Conservation (phyloP, 2,797 vertebrate genomes). For the Peromyscus eremicus region DNA sequence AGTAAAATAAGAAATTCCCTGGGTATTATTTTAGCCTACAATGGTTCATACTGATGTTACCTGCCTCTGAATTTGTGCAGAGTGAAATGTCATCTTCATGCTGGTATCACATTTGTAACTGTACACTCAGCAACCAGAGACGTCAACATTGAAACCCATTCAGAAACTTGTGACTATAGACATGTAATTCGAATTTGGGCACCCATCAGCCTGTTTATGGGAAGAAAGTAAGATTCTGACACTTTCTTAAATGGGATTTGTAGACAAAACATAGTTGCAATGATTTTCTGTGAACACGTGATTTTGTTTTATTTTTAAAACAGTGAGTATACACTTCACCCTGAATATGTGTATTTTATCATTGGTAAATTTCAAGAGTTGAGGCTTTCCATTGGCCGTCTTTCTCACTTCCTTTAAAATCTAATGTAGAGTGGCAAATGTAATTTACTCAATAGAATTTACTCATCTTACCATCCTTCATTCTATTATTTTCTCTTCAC, state of each 20-base stretch:
- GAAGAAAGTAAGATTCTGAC: neutral
- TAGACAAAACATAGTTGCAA: neutral
- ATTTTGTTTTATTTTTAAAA: neutral
- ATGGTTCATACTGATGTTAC: neutral
- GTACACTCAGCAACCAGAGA: neutral
- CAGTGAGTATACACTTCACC: neutral
- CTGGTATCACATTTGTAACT: neutral
- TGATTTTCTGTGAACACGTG: neutral
- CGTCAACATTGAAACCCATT: neutral
- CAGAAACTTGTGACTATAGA: neutral
- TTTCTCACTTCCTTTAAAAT: neutral
- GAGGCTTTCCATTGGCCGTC: neutral
- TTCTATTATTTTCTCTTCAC: conserved; percentile 30
- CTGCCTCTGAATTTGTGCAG: neutral
- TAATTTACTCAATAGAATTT: conserved; percentile 65
- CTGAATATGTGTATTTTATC: neutral
- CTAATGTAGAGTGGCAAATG: conserved; percentile 72
- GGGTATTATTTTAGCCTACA: neutral
- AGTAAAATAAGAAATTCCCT: neutral
- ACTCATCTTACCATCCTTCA: conserved; percentile 24
- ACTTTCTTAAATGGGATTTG: conserved; percentile 1
- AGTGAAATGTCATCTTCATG: neutral
- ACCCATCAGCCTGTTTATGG: neutral
- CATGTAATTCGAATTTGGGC: neutral
- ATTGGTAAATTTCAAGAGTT: neutral